A percentile compares a stretch with the other conserved stretches of the same genome.
Evolutionary conservation across 1,140 invertebrate genomes (phyloP).

Genomic region (Sinonovacula constricta): DNA sequence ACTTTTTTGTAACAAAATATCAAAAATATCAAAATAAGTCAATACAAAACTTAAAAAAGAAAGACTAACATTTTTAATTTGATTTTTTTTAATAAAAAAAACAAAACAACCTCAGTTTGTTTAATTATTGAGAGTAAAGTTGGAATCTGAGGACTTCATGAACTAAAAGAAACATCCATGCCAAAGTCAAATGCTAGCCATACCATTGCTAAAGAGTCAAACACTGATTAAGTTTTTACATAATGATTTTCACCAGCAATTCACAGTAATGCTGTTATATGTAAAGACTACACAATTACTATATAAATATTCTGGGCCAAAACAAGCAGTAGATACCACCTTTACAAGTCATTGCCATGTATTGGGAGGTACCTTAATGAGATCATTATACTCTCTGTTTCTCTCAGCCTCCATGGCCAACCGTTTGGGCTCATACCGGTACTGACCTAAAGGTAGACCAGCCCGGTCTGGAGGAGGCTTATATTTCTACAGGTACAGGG

Average conservation of each 20-base stretch:
- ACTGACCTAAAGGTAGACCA: slow-evolving; percentile 43
- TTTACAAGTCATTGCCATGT: neutral
- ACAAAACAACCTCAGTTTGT: too few relatives aligned
- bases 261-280: neutral
- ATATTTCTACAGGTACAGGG: slow-evolving; percentile 25
- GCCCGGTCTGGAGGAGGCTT: slow-evolving; percentile 26
- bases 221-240: neutral
- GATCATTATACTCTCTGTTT: slow-evolving; percentile 37
- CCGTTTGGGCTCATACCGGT: slow-evolving; percentile 47
- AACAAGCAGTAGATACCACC: neutral
- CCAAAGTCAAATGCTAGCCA: neutral
- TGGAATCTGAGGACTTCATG: too few relatives aligned
- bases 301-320: neutral
- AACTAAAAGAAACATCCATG: too few relatives aligned
- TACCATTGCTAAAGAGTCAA: neutral
- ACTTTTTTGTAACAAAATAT: too few relatives aligned
- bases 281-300: neutral
- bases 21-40: too few relatives aligned
- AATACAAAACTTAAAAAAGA: too few relatives aligned
- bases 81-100: too few relatives aligned
- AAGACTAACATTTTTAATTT: too few relatives aligned
- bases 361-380: slow-evolving; percentile 19
- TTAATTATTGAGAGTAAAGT: too few relatives aligned
- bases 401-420: slow-evolving; percentile 40
- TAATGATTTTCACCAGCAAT: neutral